These are phyloP conservation scores for Stenodema calcarata DNA, from an alignment of 2,888 invertebrate species.

Conservation along the genomic window DNA sequence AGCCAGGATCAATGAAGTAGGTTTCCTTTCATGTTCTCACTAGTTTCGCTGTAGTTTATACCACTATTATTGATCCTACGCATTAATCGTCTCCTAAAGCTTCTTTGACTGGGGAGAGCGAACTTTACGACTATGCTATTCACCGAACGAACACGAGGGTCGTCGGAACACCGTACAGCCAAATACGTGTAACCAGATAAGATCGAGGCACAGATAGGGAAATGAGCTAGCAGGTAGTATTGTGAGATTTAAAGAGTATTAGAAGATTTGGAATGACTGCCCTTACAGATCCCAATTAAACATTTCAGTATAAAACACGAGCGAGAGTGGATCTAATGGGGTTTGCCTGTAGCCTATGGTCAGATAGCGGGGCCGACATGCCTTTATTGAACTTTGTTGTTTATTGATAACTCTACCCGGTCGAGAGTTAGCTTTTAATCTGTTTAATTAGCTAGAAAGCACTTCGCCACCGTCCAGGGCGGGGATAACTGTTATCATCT, in stretches of 20 bases:
- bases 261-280: slow-evolving; percentile 27
- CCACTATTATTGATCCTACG: background rate
- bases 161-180: background rate
- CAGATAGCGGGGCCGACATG: slow-evolving; percentile 33
- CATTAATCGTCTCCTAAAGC: background rate
- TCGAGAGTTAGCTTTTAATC: slow-evolving; percentile 41
- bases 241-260: slow-evolving; percentile 38
- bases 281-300: slow-evolving; percentile 34
- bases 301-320: slow-evolving; percentile 38
- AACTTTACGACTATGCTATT: background rate
- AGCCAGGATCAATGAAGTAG: no score
- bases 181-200: slow-evolving; percentile 24
- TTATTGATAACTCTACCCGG: slow-evolving; percentile 42
- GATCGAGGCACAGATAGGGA: background rate
- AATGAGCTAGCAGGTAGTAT: background rate
- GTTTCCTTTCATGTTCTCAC: no score
- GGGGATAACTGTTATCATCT: slow-evolving; percentile 7
- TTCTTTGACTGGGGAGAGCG: background rate
- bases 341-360: slow-evolving; percentile 46
- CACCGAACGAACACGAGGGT: background rate
- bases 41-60: no score
- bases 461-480: slow-evolving; percentile 31
- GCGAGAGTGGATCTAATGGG: slow-evolving; percentile 40
- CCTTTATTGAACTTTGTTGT: slow-evolving; percentile 50
- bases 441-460: slow-evolving; percentile 46